phyloP scores from a whole-genome alignment of 2,888 invertebrate genomes.

The Scelioninae gen. 2 region DNA sequence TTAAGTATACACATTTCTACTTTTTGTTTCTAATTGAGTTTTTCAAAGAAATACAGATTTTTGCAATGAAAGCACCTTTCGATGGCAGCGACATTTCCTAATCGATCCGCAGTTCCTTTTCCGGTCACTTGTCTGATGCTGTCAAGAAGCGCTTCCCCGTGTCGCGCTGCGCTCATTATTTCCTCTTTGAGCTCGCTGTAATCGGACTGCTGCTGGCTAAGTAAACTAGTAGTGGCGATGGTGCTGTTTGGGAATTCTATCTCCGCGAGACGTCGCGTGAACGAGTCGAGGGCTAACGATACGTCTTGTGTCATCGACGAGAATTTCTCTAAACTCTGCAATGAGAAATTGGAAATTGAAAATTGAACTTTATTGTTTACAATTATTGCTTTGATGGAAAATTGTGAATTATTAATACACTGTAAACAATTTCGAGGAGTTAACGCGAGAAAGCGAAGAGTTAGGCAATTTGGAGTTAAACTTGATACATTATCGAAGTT shows the following conservation, averaged over 20 bases:
- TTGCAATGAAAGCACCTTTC: constrained; percentile 81
- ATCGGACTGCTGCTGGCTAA: constrained; percentile 88
- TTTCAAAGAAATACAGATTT: no score
- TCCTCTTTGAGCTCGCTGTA: constrained; percentile 86
- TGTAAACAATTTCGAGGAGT: no score
- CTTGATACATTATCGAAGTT: no score
- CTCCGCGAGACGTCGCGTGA: constrained; percentile 92
- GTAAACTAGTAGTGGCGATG: constrained; percentile 89
- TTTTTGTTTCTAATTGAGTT: no score
- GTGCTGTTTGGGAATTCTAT: constrained; percentile 96
- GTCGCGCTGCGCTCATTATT: constrained; percentile 89
- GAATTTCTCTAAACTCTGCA: constrained; percentile 95
- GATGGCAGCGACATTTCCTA: constrained; percentile 93
- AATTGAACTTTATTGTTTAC: no score
- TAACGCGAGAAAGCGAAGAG: no score
- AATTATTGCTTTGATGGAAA: no score
- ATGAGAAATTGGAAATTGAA: no score
- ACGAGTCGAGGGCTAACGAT: constrained; percentile 88
- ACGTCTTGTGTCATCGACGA: constrained; percentile 93
- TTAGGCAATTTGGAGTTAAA: no score
- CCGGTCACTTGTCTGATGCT: constrained; percentile 81
- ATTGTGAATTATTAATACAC: no score
- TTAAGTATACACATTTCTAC: no score
- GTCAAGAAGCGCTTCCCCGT: constrained; percentile 90
- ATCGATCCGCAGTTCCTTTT: constrained; percentile 80